Base-by-base conservation (phyloP, 1,140 invertebrate species). In the Leptopilina clavipes region DNA sequence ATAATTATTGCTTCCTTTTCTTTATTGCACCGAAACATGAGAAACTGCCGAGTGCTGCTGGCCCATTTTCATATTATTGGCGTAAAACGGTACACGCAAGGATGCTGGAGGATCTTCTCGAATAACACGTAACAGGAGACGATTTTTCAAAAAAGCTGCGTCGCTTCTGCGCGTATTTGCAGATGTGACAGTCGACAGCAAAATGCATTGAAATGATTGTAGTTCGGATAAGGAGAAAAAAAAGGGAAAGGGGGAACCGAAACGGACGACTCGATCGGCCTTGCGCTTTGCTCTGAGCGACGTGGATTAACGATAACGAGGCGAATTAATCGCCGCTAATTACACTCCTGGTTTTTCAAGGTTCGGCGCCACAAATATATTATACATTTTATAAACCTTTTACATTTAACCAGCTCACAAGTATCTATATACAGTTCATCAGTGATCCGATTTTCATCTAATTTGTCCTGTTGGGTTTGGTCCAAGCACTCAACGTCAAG, bases 391-490 rank as follows among this genome's bases (percentile, higher is more conserved):
- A n/a, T n/a, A n/a, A n/a, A n/a, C 25, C 25, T 22, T 59, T 59
- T 59, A 22, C 10, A 22, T 11, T 12, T 22, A 25, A 65, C 56
- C 10, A 31, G 22, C 56, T 65, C 31, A 3, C 8, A 59, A 19
- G 9, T 59, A 11, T 22, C 3, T 19, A 25, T 19, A 11, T 14
- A 31, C 56, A 31, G 22, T 65, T 65, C 56, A 65, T 65, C 56
- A 65, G 10, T n/a, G n/a, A n/a, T n/a, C n/a, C 56, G 56, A 65
- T 65, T 65, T 65, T 65, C 56, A 65, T 65, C 56, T 65, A 65
- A 31, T 65, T 65, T 22, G 56, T 65, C 19, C 5, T 5, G 56
- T 31, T 65, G 56, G 56, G 56, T 31, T 25, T 31, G 22, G 56
- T 65, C 56, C 56, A 65, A 65, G 56, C 56, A 25, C 56, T 65